Evolutionary conservation across 2,888 invertebrate species (phyloP), one percentile per base, ranked within the genome.

Genomic region (Drosophila rellima): DNA sequence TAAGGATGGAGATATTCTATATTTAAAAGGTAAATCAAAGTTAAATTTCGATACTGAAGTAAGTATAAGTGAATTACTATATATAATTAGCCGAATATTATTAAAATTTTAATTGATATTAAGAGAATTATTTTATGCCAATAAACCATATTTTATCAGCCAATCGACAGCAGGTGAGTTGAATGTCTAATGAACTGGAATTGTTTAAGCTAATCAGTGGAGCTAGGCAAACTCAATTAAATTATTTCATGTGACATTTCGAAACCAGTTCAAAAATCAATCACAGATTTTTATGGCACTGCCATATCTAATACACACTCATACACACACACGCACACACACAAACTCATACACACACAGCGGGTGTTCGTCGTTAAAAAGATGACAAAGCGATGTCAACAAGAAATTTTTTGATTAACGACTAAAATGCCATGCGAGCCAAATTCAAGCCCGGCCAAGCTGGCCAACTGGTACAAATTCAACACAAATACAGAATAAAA

Each of bases 331-430:
- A 47, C 47, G n/a, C 20, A 33, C 50, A 17, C n/a, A 29, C n/a
- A 37, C 48, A 8, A 37, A 20, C 52, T 63, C 45, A 56, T 20
- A 60, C 73, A 74, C 66, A 39, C 80, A 56, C 88, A 85, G 86
- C 82, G 72, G 89, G 80, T 66, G 88, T 59, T 71, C 84, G 71
- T 76, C 77, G 74, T 75, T 79, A 71, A 82, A 89, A 88, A 82
- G 78, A 89, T 88, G 89, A 89, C 86, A 88, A 71, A 80, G 77
- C 79, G 68, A 64, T 80, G 88, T 86, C 86, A 88, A 86, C 89
- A 70, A 74, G 77, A 76, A 85, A 82, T 85, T 69, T 78, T 84
- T 89, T 89, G 86, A 86, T 89, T 88, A 88, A 86, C 82, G 82
- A 88, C 76, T 47, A 57, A 80, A 78, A 69, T 78, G 65, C 67